Percentiles rank a stretch among this genome's conserved stretches.
These are phyloP conservation scores for Poeciliopsis infans DNA, from an alignment of 2,797 vertebrate genomes.

Conservation along the genomic window DNA sequence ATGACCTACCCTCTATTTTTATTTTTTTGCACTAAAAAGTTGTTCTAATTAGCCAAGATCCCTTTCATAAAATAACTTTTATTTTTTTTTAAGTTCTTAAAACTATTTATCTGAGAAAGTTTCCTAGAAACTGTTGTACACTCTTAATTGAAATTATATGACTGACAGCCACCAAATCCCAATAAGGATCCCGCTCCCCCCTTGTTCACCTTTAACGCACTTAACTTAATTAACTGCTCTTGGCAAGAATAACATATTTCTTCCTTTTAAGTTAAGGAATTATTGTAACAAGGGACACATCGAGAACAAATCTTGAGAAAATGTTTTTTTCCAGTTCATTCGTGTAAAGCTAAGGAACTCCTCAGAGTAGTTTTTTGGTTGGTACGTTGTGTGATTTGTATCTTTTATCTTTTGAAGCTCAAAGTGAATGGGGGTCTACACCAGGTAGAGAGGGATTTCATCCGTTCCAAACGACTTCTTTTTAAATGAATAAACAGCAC, in stretches of 20 bases:
- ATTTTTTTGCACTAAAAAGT: background rate
- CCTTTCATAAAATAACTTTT: background rate
- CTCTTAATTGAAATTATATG: background rate
- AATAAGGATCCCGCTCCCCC: background rate
- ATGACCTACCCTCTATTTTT: background rate
- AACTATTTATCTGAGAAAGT: background rate
- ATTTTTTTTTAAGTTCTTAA: background rate
- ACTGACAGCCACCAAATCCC: background rate
- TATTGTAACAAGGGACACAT: slow-evolving; percentile 24
- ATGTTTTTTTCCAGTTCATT: slow-evolving; percentile 2
- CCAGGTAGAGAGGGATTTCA: slow-evolving; percentile 54
- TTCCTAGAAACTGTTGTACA: background rate
- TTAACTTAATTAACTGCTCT: background rate
- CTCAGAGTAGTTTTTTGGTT: slow-evolving; percentile 31
- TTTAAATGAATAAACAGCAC: slow-evolving; percentile 59
- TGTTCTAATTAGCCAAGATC: background rate
- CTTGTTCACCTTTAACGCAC: slow-evolving; percentile 4
- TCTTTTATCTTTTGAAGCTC: slow-evolving; percentile 30
- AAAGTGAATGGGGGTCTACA: slow-evolving; percentile 45
- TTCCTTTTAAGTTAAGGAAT: slow-evolving; percentile 24
- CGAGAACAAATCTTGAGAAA: slow-evolving; percentile 28
- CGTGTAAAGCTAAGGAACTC: slow-evolving; percentile 36
- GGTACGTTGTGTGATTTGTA: slow-evolving; percentile 41
- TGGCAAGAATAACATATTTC: background rate
- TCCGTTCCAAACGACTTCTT: slow-evolving; percentile 51